These are phyloP conservation scores for Mesoligia furuncula DNA, from an alignment of 2,888 invertebrate species.

Conservation along the genomic window DNA sequence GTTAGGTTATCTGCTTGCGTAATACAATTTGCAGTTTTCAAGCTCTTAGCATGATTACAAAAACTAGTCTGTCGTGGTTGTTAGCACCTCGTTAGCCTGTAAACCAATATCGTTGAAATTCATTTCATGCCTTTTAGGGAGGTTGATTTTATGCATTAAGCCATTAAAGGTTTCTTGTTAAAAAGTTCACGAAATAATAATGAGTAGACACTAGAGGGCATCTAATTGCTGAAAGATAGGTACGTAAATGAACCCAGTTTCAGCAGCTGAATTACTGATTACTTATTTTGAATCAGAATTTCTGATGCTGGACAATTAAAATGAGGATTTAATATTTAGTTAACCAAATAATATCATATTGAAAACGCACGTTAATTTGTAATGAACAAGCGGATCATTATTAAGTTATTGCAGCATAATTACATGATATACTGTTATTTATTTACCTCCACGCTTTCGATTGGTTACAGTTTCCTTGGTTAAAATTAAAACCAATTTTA, in stretches of 20 bases:
- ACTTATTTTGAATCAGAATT: not conserved
- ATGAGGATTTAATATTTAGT: not conserved
- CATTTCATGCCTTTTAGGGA: constrained; percentile 56
- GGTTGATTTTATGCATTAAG: constrained; percentile 49
- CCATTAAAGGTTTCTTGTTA: constrained; percentile 30
- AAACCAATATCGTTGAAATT: constrained; percentile 46
- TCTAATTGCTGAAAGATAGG: constrained; percentile 24
- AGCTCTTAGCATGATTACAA: constrained; percentile 72
- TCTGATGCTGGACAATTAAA: not conserved
- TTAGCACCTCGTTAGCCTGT: constrained; percentile 59
- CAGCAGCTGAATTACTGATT: not conserved
- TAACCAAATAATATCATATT: not conserved
- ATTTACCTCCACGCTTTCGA: not conserved
- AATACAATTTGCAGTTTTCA: constrained; percentile 68
- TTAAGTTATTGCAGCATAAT: constrained; percentile 10
- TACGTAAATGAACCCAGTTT: not conserved
- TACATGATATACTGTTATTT: constrained; percentile 2
- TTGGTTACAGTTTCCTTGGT: not conserved
- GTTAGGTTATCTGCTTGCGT: constrained; percentile 64
- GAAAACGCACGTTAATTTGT: constrained; percentile 7
- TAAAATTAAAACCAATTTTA: not conserved
- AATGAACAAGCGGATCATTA: constrained; percentile 14
- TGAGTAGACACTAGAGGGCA: not conserved
- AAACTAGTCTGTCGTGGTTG: constrained; percentile 65
- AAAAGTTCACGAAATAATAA: constrained; percentile 2